These are phyloP conservation scores for Fukomys damarensis DNA, from an alignment of 2,113 vertebrate genomes.

Conservation along the genomic window DNA sequence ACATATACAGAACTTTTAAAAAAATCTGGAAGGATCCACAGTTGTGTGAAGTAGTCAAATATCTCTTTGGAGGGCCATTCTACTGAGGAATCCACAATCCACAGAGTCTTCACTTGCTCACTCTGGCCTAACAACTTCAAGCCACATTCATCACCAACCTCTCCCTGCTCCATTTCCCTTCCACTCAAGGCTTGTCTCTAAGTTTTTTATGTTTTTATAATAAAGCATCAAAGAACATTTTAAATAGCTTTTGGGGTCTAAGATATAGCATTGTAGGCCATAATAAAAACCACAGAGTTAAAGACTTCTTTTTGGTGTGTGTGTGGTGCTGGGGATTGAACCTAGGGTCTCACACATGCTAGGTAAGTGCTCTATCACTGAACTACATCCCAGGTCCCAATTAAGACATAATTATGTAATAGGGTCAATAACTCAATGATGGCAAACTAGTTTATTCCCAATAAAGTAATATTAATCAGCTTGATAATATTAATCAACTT, in stretches of 20 bases:
- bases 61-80: neutral
- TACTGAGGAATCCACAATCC: neutral
- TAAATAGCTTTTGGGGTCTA: slow-evolving; percentile 25
- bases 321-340: neutral
- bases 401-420: neutral
- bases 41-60: neutral
- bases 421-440: neutral
- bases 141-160: neutral
- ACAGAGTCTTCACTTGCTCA: neutral
- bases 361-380: neutral
- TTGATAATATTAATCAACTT: neutral
- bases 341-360: neutral
- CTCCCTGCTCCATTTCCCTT: neutral
- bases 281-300: neutral
- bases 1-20: neutral
- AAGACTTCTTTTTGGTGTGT: too few species aligned
- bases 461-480: neutral
- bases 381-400: neutral
- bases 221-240: neutral
- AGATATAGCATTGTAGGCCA: neutral
- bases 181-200: neutral
- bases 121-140: neutral
- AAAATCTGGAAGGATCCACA: neutral
- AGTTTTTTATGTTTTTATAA: neutral
- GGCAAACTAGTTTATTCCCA: neutral